phyloP scores from a whole-genome alignment of 92 coral and sea anemone species.

The Bergia sp. region DNA sequence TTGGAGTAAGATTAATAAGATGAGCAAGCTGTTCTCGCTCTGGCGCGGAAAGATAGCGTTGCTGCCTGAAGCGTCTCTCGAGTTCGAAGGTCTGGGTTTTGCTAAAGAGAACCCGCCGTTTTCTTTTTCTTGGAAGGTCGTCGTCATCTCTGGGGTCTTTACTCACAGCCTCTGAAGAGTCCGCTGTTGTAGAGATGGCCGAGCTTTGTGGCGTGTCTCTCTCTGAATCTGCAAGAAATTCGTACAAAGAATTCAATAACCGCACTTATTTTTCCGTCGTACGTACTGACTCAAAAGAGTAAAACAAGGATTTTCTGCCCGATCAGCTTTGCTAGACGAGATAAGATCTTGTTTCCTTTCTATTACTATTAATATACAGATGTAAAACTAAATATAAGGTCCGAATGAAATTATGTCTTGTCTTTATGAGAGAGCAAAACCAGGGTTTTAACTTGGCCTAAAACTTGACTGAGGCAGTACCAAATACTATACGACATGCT shows the following conservation, averaged over 20 bases:
- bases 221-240: conserved; percentile 24
- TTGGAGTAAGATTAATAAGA: conserved; percentile 88
- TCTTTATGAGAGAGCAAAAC: too few species aligned
- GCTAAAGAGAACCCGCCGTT: conserved; percentile 87
- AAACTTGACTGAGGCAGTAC: not conserved
- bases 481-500: not conserved
- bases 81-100: conserved; percentile 89
- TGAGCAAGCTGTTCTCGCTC: conserved; percentile 93
- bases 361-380: not conserved
- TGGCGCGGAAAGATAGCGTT: conserved; percentile 89
- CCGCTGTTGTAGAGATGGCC: conserved; percentile 43
- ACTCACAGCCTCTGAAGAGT: not conserved
- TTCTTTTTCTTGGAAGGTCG: conserved; percentile 65
- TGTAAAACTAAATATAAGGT: not conserved
- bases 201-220: conserved; percentile 46
- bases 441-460: not conserved
- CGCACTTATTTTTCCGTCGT: not conserved
- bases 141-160: conserved; percentile 32
- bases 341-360: not conserved
- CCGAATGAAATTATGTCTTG: not conserved
- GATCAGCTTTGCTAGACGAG: not conserved
- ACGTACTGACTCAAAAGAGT: not conserved
- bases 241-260: not conserved
- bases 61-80: conserved; percentile 95
- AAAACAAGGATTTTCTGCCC: not conserved